Evolutionary conservation across 2,888 invertebrate species (phyloP), one percentile per base, ranked within the genome.

Genomic region (Hemistola chrysoprasaria): DNA sequence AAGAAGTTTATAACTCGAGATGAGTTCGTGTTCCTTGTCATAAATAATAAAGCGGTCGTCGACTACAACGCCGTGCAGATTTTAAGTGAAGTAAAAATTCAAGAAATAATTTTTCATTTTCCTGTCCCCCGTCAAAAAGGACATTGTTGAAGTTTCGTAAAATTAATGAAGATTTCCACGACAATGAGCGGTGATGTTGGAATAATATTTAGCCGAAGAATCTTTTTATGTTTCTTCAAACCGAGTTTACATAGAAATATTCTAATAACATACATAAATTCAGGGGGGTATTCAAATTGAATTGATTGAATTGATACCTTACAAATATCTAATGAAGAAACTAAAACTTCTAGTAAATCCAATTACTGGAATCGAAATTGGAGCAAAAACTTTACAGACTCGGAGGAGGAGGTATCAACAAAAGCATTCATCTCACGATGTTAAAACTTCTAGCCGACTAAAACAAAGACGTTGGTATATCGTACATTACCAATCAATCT

Each of bases 1-100:
- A 86, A 86, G 87, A 88, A 88, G 86, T 88, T 88, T 88, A 88
- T 88, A 88, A 88, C 87, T 88, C 87, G 87, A 86, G 87, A 88
- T 88, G 87, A 88, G 87, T 87, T 84, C 85, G 86, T 87, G 87
- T 87, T 88, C 86, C 86, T 85, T 86, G 85, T 86, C 87, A 86
- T 88, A 88, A 88, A 88, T 88, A 87, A 87, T 86, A 87, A 88
- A 88, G 87, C 86, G 84, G 84, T 80, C 84, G 85, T 79, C 84
- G 82, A 84, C 82, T 82, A 85, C 85, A 83, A 84, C 78, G 74
- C 79, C 78, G 82, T 81, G 73, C 86, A 81, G 86, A 87, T 87
- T 88, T 85, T 78, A 82, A 85, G 82, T 80, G 78, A 80, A 80
- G 83, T 83, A 78, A 85, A 84, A 83, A 78, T 80, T 79, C 59